Conservation (phyloP, 2,797 vertebrate species). For the Siniperca undulata region DNA sequence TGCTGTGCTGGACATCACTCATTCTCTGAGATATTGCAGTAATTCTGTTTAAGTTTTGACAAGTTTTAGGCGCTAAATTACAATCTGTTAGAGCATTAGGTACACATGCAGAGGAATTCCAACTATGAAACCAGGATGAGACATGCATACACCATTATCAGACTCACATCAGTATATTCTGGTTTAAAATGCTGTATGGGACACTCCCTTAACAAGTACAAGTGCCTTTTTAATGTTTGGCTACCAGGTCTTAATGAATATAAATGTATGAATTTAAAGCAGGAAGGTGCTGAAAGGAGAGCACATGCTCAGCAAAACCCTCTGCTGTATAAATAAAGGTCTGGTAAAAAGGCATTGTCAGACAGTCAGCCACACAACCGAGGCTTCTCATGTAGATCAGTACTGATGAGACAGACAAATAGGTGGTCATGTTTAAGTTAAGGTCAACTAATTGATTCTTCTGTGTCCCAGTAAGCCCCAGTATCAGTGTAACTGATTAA, state of each 20-base stretch:
- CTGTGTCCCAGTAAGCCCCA: conserved; percentile 23
- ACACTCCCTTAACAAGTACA: neutral
- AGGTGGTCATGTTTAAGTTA: conserved; percentile 63
- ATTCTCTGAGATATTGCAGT: neutral
- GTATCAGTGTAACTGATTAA: conserved; percentile 33
- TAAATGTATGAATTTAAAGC: conserved; percentile 44
- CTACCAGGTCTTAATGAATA: conserved; percentile 16
- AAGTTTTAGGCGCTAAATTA: neutral
- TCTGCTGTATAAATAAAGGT: conserved; percentile 29
- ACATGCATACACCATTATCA: neutral
- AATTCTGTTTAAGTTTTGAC: neutral
- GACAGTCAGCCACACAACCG: conserved; percentile 24
- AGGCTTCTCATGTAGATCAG: conserved; percentile 57
- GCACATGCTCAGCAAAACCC: conserved; percentile 49
- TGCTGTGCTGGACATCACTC: neutral
- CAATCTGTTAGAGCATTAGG: neutral
- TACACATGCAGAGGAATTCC: neutral
- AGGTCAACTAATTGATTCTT: conserved; percentile 63
- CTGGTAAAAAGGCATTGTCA: conserved; percentile 27
- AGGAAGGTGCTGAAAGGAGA: neutral
- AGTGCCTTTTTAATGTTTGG: neutral
- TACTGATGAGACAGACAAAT: conserved; percentile 60
- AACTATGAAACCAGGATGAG: conserved; percentile 3
- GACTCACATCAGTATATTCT: neutral
- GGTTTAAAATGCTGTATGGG: conserved; percentile 1